Percentiles rank a stretch among this genome's conserved stretches.
Conservation (phyloP, 2,888 invertebrate species). For the Branchellion lobata region DNA sequence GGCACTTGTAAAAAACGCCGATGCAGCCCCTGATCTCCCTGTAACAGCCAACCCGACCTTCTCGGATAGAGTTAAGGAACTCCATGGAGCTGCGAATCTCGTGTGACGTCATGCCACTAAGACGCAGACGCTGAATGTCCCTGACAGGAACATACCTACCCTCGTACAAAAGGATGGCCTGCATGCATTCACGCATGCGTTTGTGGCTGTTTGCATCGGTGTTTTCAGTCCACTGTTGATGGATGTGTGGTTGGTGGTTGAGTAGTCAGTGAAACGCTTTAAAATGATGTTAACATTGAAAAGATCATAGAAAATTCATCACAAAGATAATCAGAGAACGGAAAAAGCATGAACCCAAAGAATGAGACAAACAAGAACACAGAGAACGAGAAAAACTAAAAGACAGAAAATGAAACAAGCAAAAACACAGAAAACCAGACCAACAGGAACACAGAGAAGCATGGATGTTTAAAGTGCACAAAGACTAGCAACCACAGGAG, state of each 20-base stretch:
- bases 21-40: slow-evolving; percentile 42
- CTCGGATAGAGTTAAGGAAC: slow-evolving; percentile 26
- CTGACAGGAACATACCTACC: slow-evolving; percentile 45
- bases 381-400: too few species aligned
- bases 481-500: too few species aligned
- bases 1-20: slow-evolving; percentile 46
- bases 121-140: slow-evolving; percentile 46
- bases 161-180: slow-evolving; percentile 46
- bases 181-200: slow-evolving; percentile 30
- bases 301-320: too few species aligned
- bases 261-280: too few species aligned
- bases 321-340: too few species aligned
- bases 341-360: too few species aligned
- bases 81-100: slow-evolving; percentile 42
- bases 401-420: too few species aligned
- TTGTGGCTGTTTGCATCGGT: slow-evolving; percentile 24
- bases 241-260: background rate
- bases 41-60: slow-evolving; percentile 42
- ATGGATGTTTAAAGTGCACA: too few species aligned
- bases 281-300: too few species aligned
- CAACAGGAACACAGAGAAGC: too few species aligned
- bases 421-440: too few species aligned
- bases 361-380: too few species aligned
- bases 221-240: slow-evolving; percentile 20
- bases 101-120: slow-evolving; percentile 39